A percentile compares a stretch with the other conserved stretches of the same genome.
phyloP scores from a whole-genome alignment of 2,113 vertebrate species.

The Rhinoderma darwinii region DNA sequence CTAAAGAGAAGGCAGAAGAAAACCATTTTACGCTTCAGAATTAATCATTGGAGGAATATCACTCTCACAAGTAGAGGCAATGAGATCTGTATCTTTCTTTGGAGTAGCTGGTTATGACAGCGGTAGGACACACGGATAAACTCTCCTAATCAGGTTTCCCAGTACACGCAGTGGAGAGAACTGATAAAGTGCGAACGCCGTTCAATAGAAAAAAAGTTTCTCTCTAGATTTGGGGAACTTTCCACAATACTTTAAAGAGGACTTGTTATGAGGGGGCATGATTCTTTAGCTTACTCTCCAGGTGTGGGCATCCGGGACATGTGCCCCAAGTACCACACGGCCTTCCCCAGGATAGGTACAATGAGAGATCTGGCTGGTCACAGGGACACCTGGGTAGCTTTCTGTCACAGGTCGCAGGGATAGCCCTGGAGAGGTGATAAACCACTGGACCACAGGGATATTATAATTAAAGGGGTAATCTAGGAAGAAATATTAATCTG shows the following conservation, averaged over 20 bases:
- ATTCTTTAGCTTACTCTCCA: too few species aligned
- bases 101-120: neutral
- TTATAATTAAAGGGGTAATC: neutral
- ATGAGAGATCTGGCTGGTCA: neutral
- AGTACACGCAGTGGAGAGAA: neutral
- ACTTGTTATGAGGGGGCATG: neutral
- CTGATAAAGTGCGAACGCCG: neutral
- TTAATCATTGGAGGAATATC: neutral
- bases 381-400: too few species aligned
- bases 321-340: too few species aligned
- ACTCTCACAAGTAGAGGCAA: neutral
- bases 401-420: too few species aligned
- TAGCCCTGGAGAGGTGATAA: neutral
- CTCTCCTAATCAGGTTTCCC: neutral
- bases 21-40: neutral
- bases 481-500: too few species aligned
- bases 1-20: neutral
- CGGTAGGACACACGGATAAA: neutral
- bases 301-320: neutral
- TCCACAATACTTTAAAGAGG: too few species aligned
- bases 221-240: neutral
- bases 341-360: too few species aligned
- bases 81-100: neutral
- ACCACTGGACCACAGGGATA: neutral
- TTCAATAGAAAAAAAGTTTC: neutral